Conservation (phyloP, 2,113 vertebrate species). For the Saiga tatarica region DNA sequence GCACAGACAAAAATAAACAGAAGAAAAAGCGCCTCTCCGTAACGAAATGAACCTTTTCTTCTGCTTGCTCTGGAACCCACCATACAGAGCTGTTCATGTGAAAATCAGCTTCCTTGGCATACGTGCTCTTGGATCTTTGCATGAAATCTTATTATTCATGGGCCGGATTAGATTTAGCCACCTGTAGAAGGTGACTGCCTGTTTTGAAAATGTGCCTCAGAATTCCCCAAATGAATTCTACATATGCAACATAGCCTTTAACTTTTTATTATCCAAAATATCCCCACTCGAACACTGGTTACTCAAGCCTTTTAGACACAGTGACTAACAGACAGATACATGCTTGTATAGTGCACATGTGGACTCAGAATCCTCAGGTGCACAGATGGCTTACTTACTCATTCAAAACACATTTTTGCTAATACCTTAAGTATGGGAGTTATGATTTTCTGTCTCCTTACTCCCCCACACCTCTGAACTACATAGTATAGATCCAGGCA, state of each 20-base stretch:
- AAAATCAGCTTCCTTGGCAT: background rate
- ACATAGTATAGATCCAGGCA: background rate
- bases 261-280: background rate
- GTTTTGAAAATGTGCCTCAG: background rate
- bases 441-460: background rate
- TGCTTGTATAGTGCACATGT: background rate
- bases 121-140: background rate
- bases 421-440: background rate
- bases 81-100: background rate
- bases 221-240: background rate
- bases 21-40: background rate
- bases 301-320: background rate
- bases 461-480: background rate
- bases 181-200: background rate
- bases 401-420: background rate
- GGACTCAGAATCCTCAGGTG: background rate
- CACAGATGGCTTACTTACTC: background rate
- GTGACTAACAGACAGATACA: background rate
- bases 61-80: background rate
- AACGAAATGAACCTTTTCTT: background rate
- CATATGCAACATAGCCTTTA: background rate
- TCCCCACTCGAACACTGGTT: background rate
- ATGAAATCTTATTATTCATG: background rate
- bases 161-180: background rate
- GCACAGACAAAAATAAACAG: background rate